Evolutionary conservation across 1,140 invertebrate species (phyloP).

Genomic region (Diploscapter pachys): DNA sequence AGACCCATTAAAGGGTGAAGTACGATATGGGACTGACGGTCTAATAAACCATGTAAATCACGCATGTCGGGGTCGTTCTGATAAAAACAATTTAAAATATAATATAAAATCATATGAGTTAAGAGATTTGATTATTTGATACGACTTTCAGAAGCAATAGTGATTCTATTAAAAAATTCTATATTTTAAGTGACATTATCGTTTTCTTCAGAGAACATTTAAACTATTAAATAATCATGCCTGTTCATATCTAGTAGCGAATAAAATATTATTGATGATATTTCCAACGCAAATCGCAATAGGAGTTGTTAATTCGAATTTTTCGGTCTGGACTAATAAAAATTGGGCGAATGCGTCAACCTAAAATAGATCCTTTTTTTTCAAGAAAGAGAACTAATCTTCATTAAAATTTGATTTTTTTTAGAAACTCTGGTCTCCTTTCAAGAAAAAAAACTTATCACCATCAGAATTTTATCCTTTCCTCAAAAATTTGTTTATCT

Average conservation of each 20-base stretch:
- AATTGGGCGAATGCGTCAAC: slow-evolving; percentile 2
- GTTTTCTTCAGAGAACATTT: no score
- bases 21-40: slow-evolving; percentile 49
- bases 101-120: no score
- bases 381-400: background rate
- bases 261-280: slow-evolving; percentile 57
- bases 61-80: slow-evolving; percentile 45
- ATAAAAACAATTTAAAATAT: background rate
- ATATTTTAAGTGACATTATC: no score
- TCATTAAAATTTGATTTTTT: background rate
- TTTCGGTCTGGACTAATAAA: slow-evolving; percentile 1
- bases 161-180: no score
- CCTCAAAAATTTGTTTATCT: no score
- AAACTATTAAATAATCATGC: slow-evolving; percentile 24
- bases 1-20: slow-evolving; percentile 53
- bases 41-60: slow-evolving; percentile 46
- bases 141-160: no score
- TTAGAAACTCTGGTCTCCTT: background rate
- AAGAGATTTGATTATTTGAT: no score
- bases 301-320: slow-evolving; percentile 16
- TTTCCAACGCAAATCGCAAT: slow-evolving; percentile 55
- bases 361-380: background rate
- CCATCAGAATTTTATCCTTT: no score
- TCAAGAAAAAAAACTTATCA: background rate
- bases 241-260: slow-evolving; percentile 51